These are phyloP conservation scores for Pongo pygmaeus DNA, from an alignment of 2,113 vertebrate genomes.

Conservation along the genomic window DNA sequence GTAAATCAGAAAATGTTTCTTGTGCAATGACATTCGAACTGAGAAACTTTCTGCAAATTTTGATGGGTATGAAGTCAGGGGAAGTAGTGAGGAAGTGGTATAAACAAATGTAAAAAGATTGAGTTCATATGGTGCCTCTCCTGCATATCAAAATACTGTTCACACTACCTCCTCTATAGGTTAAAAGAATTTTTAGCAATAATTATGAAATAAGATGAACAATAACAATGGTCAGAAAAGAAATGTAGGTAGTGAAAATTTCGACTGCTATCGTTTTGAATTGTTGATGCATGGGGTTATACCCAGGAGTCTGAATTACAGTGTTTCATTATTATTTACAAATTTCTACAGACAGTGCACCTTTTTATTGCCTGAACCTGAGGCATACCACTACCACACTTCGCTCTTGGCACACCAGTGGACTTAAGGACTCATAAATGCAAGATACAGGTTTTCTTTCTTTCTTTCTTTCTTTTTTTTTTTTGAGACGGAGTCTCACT, in stretches of 20 bases:
- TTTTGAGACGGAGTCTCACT: no score
- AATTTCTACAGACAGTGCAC: not conserved
- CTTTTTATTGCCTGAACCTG: not conserved
- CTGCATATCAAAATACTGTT: not conserved
- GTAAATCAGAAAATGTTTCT: not conserved
- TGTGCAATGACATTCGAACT: not conserved
- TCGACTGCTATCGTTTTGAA: not conserved
- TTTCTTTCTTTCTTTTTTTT: no score
- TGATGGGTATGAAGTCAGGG: not conserved
- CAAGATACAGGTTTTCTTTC: not conserved
- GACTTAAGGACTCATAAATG: not conserved
- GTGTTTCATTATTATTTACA: not conserved
- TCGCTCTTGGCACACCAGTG: not conserved
- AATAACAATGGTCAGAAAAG: not conserved
- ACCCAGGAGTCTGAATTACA: not conserved
- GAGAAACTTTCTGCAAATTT: not conserved
- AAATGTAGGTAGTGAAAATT: not conserved
- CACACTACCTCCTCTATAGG: fast-evolving
- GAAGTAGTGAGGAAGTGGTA: not conserved
- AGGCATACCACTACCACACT: not conserved
- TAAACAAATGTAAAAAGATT: not conserved
- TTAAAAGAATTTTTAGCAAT: not conserved
- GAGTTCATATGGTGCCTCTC: not conserved
- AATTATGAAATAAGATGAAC: not conserved
- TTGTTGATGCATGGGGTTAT: not conserved